phyloP scores from a whole-genome alignment of 2,113 vertebrate genomes.

The Aegithalos caudatus region DNA sequence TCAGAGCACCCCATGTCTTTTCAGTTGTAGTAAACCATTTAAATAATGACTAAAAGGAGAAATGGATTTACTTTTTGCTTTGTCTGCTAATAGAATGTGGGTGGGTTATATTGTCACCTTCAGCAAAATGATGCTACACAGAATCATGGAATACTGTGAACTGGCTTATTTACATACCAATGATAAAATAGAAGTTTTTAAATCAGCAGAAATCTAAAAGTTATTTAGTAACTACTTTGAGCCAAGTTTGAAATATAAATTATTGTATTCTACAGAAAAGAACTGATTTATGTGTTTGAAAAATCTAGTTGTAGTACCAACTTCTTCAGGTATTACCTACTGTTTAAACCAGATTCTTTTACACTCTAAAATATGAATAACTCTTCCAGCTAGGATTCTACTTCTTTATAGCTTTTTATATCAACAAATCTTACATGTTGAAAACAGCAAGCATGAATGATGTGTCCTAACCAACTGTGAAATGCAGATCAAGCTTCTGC shows the following conservation, averaged over 20 bases:
- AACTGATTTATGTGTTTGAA: background rate
- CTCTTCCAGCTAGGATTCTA: background rate
- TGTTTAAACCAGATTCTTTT: background rate
- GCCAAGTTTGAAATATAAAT: background rate
- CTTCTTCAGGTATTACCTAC: background rate
- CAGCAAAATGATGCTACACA: background rate
- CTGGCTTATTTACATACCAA: background rate
- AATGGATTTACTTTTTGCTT: background rate
- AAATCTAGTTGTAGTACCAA: background rate
- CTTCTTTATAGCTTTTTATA: background rate
- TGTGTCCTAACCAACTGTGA: background rate
- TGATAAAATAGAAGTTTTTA: background rate
- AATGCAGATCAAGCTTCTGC: background rate
- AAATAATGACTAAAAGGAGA: background rate
- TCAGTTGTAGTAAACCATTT: background rate
- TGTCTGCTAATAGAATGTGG: background rate
- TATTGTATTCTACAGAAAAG: background rate
- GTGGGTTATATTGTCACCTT: background rate
- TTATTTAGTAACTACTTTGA: background rate
- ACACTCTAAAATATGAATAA: background rate
- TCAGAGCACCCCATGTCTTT: background rate
- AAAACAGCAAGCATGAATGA: background rate
- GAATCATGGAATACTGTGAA: background rate
- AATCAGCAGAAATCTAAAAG: background rate
- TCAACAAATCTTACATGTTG: background rate